A percentile compares a stretch with the other conserved stretches of the same genome.
Evolutionary conservation across 1,140 invertebrate genomes (phyloP).

Genomic region (Drosophila obscura): DNA sequence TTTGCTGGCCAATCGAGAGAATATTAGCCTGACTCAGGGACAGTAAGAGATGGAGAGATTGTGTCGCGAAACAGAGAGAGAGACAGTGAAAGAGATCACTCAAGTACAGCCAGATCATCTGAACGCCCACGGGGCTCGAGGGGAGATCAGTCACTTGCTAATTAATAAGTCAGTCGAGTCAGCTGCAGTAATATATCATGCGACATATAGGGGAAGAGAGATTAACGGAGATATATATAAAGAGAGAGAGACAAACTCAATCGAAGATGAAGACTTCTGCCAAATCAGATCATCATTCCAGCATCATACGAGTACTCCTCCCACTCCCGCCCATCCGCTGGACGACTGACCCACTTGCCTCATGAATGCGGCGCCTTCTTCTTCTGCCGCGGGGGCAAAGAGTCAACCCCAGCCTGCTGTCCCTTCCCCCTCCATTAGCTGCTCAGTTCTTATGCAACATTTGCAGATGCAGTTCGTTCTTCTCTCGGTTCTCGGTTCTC

Average conservation of each 20-base stretch:
- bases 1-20: constrained; percentile 9
- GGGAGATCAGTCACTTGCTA: neutral
- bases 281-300: neutral
- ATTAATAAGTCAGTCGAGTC: constrained; percentile 27
- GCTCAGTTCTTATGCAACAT: constrained; percentile 64
- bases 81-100: neutral
- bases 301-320: neutral
- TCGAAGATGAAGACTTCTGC: too few species aligned
- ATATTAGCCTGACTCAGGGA: constrained; percentile 40
- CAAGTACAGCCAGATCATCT: constrained; percentile 16
- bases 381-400: constrained; percentile 12
- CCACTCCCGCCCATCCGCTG: constrained; percentile 2
- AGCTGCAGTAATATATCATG: constrained; percentile 4
- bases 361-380: constrained; percentile 44
- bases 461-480: constrained; percentile 59
- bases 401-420: neutral
- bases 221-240: neutral
- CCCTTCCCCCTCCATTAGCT: constrained; percentile 16
- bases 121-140: constrained; percentile 14
- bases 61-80: neutral
- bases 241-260: too few species aligned
- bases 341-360: constrained; percentile 53
- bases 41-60: neutral
- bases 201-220: neutral
- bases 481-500: neutral